Percentiles rank a stretch among this genome's conserved stretches.
Conservation (phyloP, 2,888 invertebrate genomes). For the Autographa gamma region DNA sequence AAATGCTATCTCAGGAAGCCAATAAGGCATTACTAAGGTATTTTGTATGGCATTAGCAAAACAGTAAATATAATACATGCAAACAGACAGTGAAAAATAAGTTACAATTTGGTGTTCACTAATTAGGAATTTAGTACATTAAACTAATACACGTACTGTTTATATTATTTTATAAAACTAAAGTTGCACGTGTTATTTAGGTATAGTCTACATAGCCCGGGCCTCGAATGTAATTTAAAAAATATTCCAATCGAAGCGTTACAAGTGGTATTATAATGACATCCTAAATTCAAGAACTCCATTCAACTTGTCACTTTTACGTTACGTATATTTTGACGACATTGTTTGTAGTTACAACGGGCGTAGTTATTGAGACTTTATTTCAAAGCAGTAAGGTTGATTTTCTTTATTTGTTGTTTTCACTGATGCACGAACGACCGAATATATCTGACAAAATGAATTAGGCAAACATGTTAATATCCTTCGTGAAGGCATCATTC, state of each 20-base stretch:
- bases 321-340: no score
- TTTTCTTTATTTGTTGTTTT: not conserved
- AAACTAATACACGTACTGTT: not conserved
- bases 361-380: not conserved
- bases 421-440: not conserved
- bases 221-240: no score
- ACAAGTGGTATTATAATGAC: no score
- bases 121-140: constrained; percentile 1
- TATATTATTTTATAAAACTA: not conserved
- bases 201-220: not conserved
- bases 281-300: no score
- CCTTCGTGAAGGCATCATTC: constrained; percentile 71
- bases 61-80: not conserved
- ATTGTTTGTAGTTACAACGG: no score
- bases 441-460: constrained; percentile 7
- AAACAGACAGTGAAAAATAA: not conserved
- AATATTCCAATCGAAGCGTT: no score
- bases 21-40: not conserved
- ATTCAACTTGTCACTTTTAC: no score
- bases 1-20: not conserved
- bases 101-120: not conserved
- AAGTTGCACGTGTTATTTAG: not conserved
- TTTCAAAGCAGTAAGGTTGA: not conserved
- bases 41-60: not conserved
- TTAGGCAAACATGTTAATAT: constrained; percentile 74